Evolutionary conservation across 2,113 vertebrate species (phyloP), one percentile per base, ranked within the genome.

Genomic region (Coreoperca whiteheadi): DNA sequence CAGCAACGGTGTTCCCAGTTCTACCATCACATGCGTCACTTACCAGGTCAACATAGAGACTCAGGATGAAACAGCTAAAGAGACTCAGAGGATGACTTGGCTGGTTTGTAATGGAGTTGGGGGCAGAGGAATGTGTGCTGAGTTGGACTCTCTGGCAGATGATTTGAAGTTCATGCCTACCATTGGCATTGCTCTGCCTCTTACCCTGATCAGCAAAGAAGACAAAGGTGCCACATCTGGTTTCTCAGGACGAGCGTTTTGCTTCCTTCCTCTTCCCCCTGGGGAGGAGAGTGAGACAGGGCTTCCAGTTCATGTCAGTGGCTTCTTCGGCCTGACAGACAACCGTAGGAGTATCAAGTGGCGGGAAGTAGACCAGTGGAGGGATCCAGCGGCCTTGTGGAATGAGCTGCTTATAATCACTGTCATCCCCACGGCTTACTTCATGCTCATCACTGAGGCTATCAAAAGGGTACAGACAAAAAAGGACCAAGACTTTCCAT

Each of bases 291-390:
- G 98, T 66, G 95, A 96, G 90, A 99, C 98, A 0, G 98, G 98
- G 10, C 96, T 99, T 70, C 98, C 98, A 0, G 98, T 99, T 86
- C 98, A 99, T n/a, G 93, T 99, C 81, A 99, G 98, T 25, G 98
- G 98, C 30, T 99, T 99, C 94, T 99, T 99, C 69, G 98, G 98
- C 64, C 96, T 99, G 81, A 99, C 98, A 1, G 98, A 99, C 94
- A 99, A 99, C 79, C 97, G 98, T 8, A 96, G 98, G 77, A 99
- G 98, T 94, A 99, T 99, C 72, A 99, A 99, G 78, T 99, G 98
- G 98, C 91, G 98, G 34, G 98, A 99, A 65, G 56, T 99, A 89
- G 98, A 99, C 95, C 98, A 99, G 28, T 98, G 98, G 98, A 94
- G 98, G 87, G 98, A 99, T 87, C 98, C 98, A 0, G 96, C 98